Percentiles rank a stretch among this genome's conserved stretches.
phyloP scores from a whole-genome alignment of 2,888 invertebrate genomes.

The Aethes cnicana region DNA sequence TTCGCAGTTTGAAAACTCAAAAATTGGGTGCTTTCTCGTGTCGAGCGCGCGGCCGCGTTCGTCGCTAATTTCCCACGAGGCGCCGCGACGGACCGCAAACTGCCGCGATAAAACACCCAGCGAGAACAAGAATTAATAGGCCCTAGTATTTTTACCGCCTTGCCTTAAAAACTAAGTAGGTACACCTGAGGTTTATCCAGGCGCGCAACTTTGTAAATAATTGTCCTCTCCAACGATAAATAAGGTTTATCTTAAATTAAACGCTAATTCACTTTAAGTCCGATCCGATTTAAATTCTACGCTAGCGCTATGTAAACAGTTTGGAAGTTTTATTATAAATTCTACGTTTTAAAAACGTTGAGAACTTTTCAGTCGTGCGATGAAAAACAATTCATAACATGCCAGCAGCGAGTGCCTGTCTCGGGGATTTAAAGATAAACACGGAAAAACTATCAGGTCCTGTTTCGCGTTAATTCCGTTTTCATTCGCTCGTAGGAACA shows the following conservation, averaged over 20 bases:
- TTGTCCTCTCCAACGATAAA: slow-evolving; percentile 19
- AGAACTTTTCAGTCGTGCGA: slow-evolving; percentile 12
- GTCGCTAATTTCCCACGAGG: slow-evolving; percentile 30
- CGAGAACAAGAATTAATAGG: slow-evolving; percentile 31
- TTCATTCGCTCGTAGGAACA: slow-evolving; percentile 34
- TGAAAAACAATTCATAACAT: slow-evolving; percentile 26
- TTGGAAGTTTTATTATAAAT: slow-evolving; percentile 8
- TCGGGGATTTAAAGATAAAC: slow-evolving; percentile 11
- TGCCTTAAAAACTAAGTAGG: slow-evolving; percentile 18
- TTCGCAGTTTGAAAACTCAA: slow-evolving; percentile 30
- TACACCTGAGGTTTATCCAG: slow-evolving; percentile 24
- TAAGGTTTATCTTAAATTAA: slow-evolving; percentile 29
- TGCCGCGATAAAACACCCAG: slow-evolving; percentile 29
- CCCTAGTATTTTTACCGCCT: slow-evolving; percentile 24
- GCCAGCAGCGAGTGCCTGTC: slow-evolving; percentile 7
- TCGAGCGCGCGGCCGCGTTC: slow-evolving; percentile 13
- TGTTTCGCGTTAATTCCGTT: slow-evolving; percentile 32
- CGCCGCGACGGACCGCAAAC: slow-evolving; percentile 28
- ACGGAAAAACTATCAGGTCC: slow-evolving; percentile 22
- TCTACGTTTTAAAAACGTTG: slow-evolving; percentile 22
- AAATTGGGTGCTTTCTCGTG: slow-evolving; percentile 30
- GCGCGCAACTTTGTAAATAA: slow-evolving; percentile 27
- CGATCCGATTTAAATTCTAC: slow-evolving; percentile 24
- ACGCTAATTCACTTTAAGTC: slow-evolving; percentile 28
- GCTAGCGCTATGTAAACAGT: slow-evolving; percentile 21